Percentiles rank a stretch among this genome's conserved stretches.
Evolutionary conservation across 1,140 invertebrate species (phyloP).

Genomic region (Bombus superbus): DNA sequence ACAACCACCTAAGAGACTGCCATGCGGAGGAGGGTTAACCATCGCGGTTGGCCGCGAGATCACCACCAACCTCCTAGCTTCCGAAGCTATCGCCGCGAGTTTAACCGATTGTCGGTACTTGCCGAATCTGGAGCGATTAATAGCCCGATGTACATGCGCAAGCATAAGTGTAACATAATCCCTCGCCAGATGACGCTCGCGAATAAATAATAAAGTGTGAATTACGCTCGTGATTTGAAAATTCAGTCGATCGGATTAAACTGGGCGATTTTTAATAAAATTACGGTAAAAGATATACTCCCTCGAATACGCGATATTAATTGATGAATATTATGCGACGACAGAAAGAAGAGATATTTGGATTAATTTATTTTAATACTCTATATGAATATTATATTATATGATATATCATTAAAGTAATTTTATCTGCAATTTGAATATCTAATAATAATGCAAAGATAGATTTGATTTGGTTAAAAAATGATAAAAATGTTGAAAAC

Average conservation of each 20-base stretch:
- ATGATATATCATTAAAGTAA: too few relatives aligned
- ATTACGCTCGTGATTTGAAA: neutral
- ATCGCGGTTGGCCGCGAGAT: conserved; percentile 42
- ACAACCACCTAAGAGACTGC: conserved; percentile 39
- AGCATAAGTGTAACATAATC: neutral
- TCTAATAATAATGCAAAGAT: too few relatives aligned
- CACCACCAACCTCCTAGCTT: conserved; percentile 45
- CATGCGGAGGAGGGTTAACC: conserved; percentile 35
- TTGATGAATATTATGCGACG: neutral
- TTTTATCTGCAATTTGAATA: too few relatives aligned
- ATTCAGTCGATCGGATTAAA: neutral
- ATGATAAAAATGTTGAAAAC: conserved; percentile 3
- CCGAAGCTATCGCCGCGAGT: conserved; percentile 31
- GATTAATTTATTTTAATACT: too few relatives aligned
- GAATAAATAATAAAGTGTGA: conserved; percentile 8
- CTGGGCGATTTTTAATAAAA: neutral
- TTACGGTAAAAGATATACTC: neutral
- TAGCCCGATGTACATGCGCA: neutral
- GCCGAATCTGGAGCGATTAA: conserved; percentile 36
- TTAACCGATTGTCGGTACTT: conserved; percentile 13
- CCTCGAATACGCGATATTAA: too few relatives aligned
- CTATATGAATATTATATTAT: too few relatives aligned
- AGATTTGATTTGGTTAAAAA: neutral
- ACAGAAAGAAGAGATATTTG: too few relatives aligned
- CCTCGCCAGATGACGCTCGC: neutral